A percentile compares a stretch with the other conserved stretches of the same genome.
phyloP scores from a whole-genome alignment of 2,888 invertebrate genomes.

The Nasonovia ribisnigri region DNA sequence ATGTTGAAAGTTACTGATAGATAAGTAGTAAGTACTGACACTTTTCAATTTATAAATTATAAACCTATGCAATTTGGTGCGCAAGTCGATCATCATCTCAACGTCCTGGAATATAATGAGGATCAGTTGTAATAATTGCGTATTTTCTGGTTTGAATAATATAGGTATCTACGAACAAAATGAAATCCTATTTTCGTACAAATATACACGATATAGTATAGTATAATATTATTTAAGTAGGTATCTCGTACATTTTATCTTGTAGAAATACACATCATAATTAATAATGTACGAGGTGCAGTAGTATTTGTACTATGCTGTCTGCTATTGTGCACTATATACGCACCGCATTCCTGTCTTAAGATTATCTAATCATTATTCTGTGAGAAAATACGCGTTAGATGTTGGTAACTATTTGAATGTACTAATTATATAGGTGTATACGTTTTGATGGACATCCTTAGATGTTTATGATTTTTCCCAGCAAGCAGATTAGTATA shows the following conservation, averaged over 20 bases:
- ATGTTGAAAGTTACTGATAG: not conserved
- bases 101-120: not conserved
- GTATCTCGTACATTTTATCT: not conserved
- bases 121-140: not conserved
- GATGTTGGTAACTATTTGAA: not conserved
- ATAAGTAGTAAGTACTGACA: not conserved
- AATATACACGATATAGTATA: not conserved
- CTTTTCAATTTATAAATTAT: too few relatives aligned
- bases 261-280: not conserved
- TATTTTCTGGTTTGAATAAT: not conserved
- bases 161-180: not conserved
- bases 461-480: conserved; percentile 22
- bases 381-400: conserved; percentile 3
- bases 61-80: too few relatives aligned
- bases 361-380: not conserved
- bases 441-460: not conserved
- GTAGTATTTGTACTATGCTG: not conserved
- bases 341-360: not conserved
- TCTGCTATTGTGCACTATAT: not conserved
- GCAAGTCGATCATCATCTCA: not conserved
- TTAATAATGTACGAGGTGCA: not conserved
- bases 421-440: not conserved
- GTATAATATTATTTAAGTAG: not conserved
- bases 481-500: not conserved
- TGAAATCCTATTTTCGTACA: too few relatives aligned